Evolutionary conservation across 2,797 vertebrate species (phyloP).

Genomic region (Scolopax rusticola): DNA sequence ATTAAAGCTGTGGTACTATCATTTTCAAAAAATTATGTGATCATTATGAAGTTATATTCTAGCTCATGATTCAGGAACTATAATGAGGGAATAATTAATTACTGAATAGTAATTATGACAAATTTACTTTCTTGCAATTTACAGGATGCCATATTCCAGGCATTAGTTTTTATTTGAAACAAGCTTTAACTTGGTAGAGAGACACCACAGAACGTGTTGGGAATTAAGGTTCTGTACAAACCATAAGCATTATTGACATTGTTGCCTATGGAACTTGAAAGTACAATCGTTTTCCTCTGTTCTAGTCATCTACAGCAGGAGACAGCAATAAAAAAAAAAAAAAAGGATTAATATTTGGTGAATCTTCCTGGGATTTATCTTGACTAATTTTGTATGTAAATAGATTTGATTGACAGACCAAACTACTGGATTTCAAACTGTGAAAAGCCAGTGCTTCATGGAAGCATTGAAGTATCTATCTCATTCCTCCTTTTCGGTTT

Average conservation of each 20-base stretch:
- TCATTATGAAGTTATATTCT: neutral
- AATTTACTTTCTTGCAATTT: slow-evolving; percentile 26
- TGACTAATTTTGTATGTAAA: neutral
- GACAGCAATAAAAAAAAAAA: neutral
- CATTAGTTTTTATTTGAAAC: slow-evolving; percentile 2
- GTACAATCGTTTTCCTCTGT: neutral
- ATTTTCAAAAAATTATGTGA: neutral
- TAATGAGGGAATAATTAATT: slow-evolving; percentile 39
- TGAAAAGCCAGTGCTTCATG: neutral
- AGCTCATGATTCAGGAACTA: neutral
- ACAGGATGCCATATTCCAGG: neutral
- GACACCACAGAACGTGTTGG: neutral
- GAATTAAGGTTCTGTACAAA: neutral
- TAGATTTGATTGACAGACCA: neutral
- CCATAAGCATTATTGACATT: neutral
- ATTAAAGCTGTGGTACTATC: neutral
- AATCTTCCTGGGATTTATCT: neutral
- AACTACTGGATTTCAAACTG: neutral
- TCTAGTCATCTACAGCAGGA: neutral
- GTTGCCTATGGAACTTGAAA: neutral
- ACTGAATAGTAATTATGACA: slow-evolving; percentile 8
- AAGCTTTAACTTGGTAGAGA: neutral
- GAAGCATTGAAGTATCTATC: neutral
- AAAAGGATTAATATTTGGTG: neutral
- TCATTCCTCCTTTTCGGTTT: neutral